phyloP scores from a whole-genome alignment of 2,797 vertebrate genomes.

The Tokudaia muenninki region DNA sequence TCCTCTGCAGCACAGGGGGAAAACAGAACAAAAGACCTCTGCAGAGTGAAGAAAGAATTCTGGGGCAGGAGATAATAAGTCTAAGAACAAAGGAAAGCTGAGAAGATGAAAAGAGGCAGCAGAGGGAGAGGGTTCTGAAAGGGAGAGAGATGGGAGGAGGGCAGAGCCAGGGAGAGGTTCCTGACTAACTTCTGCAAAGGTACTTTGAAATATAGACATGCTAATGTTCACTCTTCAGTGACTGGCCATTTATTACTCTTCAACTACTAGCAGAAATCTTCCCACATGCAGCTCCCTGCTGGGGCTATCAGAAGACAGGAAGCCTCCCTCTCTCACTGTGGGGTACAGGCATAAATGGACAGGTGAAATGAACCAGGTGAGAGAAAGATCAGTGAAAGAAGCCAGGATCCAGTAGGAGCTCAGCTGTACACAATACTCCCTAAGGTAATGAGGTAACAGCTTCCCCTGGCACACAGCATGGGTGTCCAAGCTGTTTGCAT shows the following conservation, averaged over 20 bases:
- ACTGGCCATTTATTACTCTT: neutral
- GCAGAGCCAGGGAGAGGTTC: neutral
- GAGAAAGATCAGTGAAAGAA: neutral
- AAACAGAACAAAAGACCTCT: neutral
- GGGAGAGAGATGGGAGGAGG: neutral
- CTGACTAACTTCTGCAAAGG: neutral
- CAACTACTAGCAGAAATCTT: neutral
- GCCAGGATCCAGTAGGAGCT: neutral
- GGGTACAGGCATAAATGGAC: neutral
- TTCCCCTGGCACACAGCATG: neutral
- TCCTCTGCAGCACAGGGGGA: neutral
- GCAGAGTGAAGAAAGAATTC: neutral
- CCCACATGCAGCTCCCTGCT: neutral
- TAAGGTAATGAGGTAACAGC: neutral
- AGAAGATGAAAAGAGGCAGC: neutral
- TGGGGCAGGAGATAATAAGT: neutral
- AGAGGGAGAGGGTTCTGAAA: neutral
- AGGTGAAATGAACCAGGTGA: constrained; percentile 19
- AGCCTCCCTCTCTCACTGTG: neutral
- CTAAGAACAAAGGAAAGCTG: neutral
- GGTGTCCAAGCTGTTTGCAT: neutral
- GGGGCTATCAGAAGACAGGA: neutral
- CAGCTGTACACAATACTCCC: fast-evolving
- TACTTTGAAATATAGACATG: neutral
- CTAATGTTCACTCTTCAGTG: neutral